Conservation (phyloP, 2,888 invertebrate species). For the Drosophila monieri region DNA sequence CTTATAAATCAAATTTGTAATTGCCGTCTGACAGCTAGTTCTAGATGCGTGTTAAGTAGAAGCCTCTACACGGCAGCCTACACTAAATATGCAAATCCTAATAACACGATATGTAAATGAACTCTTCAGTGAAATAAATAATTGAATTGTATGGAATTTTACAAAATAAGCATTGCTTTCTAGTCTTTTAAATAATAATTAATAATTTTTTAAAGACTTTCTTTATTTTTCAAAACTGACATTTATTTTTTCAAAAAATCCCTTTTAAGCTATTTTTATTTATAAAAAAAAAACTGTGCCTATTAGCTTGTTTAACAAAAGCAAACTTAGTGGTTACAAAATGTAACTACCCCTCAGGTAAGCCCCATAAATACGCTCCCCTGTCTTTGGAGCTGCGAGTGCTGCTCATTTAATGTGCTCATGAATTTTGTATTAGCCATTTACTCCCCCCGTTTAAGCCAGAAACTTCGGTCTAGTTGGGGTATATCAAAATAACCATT, state of each 20-base stretch:
- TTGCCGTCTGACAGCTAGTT: slow-evolving; percentile 28
- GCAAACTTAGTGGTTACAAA: slow-evolving; percentile 19
- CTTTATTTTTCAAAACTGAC: background rate
- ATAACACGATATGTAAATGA: background rate
- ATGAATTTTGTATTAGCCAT: slow-evolving; percentile 72
- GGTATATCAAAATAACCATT: background rate
- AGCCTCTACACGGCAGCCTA: slow-evolving; percentile 8
- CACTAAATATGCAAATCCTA: background rate
- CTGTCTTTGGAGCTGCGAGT: slow-evolving; percentile 27
- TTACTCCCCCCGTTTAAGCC: slow-evolving; percentile 53
- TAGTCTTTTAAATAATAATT: no score
- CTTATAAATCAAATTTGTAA: slow-evolving; percentile 54
- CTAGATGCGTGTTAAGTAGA: slow-evolving; percentile 42
- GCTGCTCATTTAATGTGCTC: slow-evolving; percentile 73
- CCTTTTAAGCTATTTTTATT: background rate
- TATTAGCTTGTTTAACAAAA: slow-evolving; percentile 23
- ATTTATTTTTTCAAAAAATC: background rate
- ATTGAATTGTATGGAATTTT: background rate
- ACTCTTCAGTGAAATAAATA: background rate
- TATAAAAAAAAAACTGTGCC: slow-evolving; percentile 7
- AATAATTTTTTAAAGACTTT: no score
- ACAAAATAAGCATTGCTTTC: background rate
- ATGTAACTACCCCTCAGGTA: slow-evolving; percentile 25
- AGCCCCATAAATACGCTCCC: slow-evolving; percentile 23
- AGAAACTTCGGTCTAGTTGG: slow-evolving; percentile 15